Base-by-base conservation (phyloP, 1,140 invertebrate genomes). In the Saccostrea cuccullata region DNA sequence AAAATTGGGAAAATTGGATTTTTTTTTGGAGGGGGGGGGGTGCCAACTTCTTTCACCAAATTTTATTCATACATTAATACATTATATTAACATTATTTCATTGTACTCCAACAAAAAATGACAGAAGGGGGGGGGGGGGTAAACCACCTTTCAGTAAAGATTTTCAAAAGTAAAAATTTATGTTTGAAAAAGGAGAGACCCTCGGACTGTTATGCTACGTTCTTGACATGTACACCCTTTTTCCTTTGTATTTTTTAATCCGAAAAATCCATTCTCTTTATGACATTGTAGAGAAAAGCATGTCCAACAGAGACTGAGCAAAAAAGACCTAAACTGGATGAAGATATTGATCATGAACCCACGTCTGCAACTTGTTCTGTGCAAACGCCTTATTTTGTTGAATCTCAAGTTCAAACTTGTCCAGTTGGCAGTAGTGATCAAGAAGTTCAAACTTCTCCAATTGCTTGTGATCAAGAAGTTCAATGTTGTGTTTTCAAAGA, bases 271-370 rank as follows among this genome's bases (percentile, higher is more conserved):
- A 20, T 67, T 67, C 20, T 67, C 60, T 67, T 67, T 17, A 67
- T 67, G 15, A 67, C 60, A 67, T 67, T 67, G 60, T 67, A 67
- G 60, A 67, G 60, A 67, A 67, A 67, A 67, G 60, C 60, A 67
- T 13, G 60, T 20, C 60, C 15, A 67, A 13, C 60, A 67, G 60
- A 67, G 6, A 67, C 60, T 15, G 60, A 67, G 60, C 13, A 67
- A 67, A 67, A 67, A 67, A 67, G 17, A 17, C 60, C 60, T 20
- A 67, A 67, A 67, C 60, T 67, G 60, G 60, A 67, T 11, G 60
- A 17, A 67, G 60, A 17, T 20, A 67, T 67, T 20, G 15, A 67
- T 67, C 1, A 67, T 67, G 60, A 67, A 67, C 60, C 17, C 23
- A 67, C 60, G 60, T 67, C 60, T 67, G 60, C 60, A 67, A 20